Evolutionary conservation across 2,888 invertebrate species (phyloP).

Genomic region (Hipparchia sbordonii): DNA sequence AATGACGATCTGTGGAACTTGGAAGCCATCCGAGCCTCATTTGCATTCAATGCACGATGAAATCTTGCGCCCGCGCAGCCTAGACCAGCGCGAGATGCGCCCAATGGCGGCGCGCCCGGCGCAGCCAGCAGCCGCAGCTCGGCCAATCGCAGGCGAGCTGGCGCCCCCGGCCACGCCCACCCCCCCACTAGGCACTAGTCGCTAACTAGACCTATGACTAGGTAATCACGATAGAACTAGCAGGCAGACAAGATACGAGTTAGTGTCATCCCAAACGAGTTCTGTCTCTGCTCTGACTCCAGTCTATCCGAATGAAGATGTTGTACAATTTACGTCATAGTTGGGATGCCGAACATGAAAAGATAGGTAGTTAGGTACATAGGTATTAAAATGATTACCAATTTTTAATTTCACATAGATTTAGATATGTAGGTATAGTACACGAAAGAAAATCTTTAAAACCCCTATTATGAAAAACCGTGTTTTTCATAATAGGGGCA

Average conservation of each 20-base stretch:
- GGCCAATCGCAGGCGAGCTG: constrained; percentile 26
- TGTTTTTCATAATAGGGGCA: too few species aligned
- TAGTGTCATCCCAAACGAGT: not conserved
- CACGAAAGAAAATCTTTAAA: too few species aligned
- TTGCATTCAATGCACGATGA: constrained; percentile 36
- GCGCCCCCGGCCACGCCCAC: constrained; percentile 4
- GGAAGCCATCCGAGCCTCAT: constrained; percentile 26
- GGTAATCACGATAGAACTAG: not conserved
- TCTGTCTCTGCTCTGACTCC: not conserved
- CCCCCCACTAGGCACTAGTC: not conserved
- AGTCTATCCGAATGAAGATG: not conserved
- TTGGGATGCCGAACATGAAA: too few species aligned
- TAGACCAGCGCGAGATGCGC: constrained; percentile 27
- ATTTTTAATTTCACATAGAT: too few species aligned
- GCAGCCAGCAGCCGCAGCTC: constrained; percentile 26
- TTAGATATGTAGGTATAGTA: too few species aligned
- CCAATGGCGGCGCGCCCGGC: constrained; percentile 27
- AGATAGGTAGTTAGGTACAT: too few species aligned
- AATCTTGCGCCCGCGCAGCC: constrained; percentile 36
- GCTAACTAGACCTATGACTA: constrained; percentile 2
- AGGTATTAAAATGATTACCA: too few species aligned
- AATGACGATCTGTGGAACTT: constrained; percentile 4
- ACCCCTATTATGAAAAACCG: too few species aligned
- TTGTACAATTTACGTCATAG: not conserved
- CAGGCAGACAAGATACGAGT: not conserved